Evolutionary conservation across 1,140 invertebrate genomes (phyloP).

Genomic region (Formica exsecta): DNA sequence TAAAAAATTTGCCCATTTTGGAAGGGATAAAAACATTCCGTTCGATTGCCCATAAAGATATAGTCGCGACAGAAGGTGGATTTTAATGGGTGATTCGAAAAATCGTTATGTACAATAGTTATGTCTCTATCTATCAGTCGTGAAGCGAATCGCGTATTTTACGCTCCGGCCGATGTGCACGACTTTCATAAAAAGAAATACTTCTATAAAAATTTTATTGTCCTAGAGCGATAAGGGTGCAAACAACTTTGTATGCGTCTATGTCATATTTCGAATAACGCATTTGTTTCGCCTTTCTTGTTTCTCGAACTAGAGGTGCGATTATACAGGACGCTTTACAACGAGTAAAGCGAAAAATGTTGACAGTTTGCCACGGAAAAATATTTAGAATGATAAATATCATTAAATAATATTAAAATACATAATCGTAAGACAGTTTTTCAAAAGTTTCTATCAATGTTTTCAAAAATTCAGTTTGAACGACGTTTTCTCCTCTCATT

Average conservation of each 20-base stretch:
- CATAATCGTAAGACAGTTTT: neutral
- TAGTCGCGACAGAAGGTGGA: neutral
- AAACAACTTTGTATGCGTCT: neutral
- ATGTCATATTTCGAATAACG: neutral
- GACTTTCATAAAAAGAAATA: conserved; percentile 12
- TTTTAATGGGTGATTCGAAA: neutral
- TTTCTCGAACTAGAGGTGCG: neutral
- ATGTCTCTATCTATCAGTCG: conserved; percentile 8
- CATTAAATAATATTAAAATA: neutral
- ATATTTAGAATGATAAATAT: neutral
- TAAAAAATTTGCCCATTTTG: neutral
- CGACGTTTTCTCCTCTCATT: too few relatives aligned
- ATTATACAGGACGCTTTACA: neutral
- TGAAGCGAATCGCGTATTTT: conserved; percentile 7
- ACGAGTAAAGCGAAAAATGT: neutral
- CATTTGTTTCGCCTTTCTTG: neutral
- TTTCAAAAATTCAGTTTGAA: neutral
- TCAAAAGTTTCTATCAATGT: neutral
- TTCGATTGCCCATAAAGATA: neutral
- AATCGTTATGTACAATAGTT: conserved; percentile 2
- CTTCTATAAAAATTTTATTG: conserved; percentile 38
- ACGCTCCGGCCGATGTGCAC: neutral
- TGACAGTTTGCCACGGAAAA: neutral
- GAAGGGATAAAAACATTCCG: neutral
- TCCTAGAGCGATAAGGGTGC: neutral